Evolutionary conservation across 35 echinoderm and acorn worm genomes (phyloP).

Genomic region (Stichopus chloronotus): DNA sequence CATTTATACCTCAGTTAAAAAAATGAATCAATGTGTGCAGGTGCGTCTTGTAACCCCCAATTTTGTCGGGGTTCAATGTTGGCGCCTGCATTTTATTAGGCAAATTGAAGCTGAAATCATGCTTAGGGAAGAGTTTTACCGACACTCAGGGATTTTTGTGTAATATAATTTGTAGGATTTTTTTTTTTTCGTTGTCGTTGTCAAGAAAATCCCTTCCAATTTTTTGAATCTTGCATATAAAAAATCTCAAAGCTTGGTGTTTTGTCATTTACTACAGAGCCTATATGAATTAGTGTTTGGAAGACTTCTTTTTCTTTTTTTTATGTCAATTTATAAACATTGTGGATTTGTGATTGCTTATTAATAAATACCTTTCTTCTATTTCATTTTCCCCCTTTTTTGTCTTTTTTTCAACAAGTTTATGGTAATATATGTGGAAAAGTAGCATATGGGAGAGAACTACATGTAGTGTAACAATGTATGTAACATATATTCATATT

Average conservation of each 20-base stretch:
- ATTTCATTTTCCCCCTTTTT: not conserved
- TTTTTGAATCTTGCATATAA: conserved; percentile 3
- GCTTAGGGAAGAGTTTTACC: conserved; percentile 19
- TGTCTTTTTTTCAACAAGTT: conserved; percentile 19
- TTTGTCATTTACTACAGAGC: conserved; percentile 39
- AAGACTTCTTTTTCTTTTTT: not conserved
- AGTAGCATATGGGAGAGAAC: conserved; percentile 30
- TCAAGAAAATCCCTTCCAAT: conserved; percentile 45
- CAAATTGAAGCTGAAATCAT: conserved; percentile 37
- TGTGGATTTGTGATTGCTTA: conserved; percentile 35
- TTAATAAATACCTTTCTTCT: not conserved
- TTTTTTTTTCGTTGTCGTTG: not conserved
- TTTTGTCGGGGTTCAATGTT: not conserved
- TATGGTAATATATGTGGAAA: conserved; percentile 43
- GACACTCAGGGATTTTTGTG: conserved; percentile 52
- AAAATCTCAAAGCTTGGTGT: conserved; percentile 29
- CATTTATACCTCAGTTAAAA: conserved; percentile 31
- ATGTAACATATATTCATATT: conserved; percentile 43
- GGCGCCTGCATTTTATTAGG: not conserved
- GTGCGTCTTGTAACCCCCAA: not conserved
- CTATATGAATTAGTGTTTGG: conserved; percentile 39
- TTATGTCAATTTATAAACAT: conserved; percentile 34
- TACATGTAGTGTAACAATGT: conserved; percentile 30
- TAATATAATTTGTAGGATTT: conserved; percentile 53
- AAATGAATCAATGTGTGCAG: conserved; percentile 14